Evolutionary conservation across 2,113 vertebrate species (phyloP).

Genomic region (Sisor rabdophorus): DNA sequence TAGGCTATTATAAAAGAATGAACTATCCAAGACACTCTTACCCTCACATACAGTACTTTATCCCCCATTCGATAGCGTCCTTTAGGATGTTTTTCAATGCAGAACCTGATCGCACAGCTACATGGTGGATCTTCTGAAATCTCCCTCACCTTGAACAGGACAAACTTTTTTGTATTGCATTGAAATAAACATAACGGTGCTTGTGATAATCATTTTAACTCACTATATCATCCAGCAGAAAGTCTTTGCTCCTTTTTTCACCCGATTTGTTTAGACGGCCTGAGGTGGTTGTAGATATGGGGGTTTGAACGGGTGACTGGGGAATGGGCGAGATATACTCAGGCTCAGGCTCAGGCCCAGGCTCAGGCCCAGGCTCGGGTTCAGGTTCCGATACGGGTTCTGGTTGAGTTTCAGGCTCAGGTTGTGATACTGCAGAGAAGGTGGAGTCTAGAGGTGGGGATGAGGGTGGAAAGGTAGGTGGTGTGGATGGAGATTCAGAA

Average conservation of each 20-base stretch:
- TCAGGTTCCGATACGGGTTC: conserved; percentile 26
- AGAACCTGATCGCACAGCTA: conserved; percentile 85
- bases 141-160: conserved; percentile 77
- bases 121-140: conserved; percentile 91
- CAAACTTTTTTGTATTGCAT: neutral
- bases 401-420: conserved; percentile 26
- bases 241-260: conserved; percentile 76
- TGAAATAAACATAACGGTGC: neutral
- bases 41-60: conserved; percentile 95
- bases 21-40: conserved; percentile 59
- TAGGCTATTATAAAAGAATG: neutral
- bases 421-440: conserved; percentile 14
- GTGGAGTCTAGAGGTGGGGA: conserved; percentile 42
- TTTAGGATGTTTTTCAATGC: conserved; percentile 91
- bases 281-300: conserved; percentile 34
- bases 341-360: conserved; percentile 11
- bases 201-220: conserved; percentile 48
- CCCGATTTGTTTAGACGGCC: conserved; percentile 69
- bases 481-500: conserved; percentile 47
- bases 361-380: neutral
- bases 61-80: conserved; percentile 93
- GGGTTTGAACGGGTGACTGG: conserved; percentile 39
- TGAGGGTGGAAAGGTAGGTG: conserved; percentile 46
- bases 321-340: conserved; percentile 35
- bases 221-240: conserved; percentile 88